phyloP scores from a whole-genome alignment of 2,888 invertebrate genomes.

The Endotricha flammealis region DNA sequence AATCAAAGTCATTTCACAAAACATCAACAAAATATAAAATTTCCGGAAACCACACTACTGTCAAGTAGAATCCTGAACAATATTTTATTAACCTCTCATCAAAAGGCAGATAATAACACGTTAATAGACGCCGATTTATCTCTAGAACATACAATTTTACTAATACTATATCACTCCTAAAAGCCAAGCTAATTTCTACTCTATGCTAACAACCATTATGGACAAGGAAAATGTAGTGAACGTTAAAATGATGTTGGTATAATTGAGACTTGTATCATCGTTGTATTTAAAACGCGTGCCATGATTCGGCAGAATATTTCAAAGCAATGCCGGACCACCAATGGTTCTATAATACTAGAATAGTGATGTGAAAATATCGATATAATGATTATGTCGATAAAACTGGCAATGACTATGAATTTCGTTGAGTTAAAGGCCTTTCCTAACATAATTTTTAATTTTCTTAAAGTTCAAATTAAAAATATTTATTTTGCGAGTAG shows the following conservation, averaged over 20 bases:
- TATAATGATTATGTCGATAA: conserved; percentile 31
- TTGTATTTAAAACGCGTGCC: conserved; percentile 74
- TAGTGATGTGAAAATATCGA: conserved; percentile 26
- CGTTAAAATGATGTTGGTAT: conserved; percentile 24
- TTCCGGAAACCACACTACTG: conserved; percentile 43
- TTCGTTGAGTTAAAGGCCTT: too few species aligned
- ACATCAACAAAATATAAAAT: too few species aligned
- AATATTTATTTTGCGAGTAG: too few species aligned
- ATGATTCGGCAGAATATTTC: conserved; percentile 72
- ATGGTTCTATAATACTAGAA: conserved; percentile 45
- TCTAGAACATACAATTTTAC: conserved; percentile 28
- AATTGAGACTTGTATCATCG: conserved; percentile 68
- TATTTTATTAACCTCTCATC: conserved; percentile 70
- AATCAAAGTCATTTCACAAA: too few species aligned
- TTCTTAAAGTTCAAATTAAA: too few species aligned
- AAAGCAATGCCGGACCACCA: conserved; percentile 71
- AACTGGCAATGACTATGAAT: conserved; percentile 7
- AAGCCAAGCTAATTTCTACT: conserved; percentile 12
- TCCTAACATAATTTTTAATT: too few species aligned
- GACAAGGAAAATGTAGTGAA: conserved; percentile 12
- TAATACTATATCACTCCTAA: conserved; percentile 13
- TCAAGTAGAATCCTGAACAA: conserved; percentile 42
- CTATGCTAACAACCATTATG: conserved; percentile 16
- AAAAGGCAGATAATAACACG: conserved; percentile 67
- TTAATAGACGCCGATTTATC: conserved; percentile 73